Conservation (phyloP, 2,113 vertebrate genomes). For the Chaetorhynchus papuensis region DNA sequence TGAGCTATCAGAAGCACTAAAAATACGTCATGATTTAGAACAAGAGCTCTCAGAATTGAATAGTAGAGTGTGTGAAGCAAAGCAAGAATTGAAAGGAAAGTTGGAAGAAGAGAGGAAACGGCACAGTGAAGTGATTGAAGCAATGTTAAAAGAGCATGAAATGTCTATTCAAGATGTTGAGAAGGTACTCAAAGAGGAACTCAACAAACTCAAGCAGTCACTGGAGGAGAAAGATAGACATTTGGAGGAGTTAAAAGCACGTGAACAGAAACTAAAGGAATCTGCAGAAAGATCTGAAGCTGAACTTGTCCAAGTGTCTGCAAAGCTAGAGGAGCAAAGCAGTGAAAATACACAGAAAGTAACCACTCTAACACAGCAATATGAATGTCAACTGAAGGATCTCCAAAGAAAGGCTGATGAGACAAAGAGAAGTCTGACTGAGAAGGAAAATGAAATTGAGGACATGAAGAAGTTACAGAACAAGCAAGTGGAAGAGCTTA, state of each 20-base stretch:
- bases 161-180: constrained; percentile 73
- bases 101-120: constrained; percentile 74
- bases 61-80: constrained; percentile 47
- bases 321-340: constrained; percentile 71
- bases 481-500: constrained; percentile 76
- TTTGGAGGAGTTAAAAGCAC: constrained; percentile 67
- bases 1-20: constrained; percentile 81
- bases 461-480: constrained; percentile 67
- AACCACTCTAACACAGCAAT: constrained; percentile 61
- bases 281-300: constrained; percentile 66
- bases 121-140: constrained; percentile 74
- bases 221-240: constrained; percentile 81
- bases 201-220: constrained; percentile 77
- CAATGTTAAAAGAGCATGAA: constrained; percentile 76
- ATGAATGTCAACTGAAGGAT: constrained; percentile 68
- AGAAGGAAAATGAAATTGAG: constrained; percentile 75
- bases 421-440: constrained; percentile 64
- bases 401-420: constrained; percentile 68
- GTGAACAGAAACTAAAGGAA: constrained; percentile 70
- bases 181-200: constrained; percentile 81
- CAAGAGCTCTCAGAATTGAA: constrained; percentile 71
- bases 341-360: constrained; percentile 71
- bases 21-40: constrained; percentile 75
- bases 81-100: constrained; percentile 70
- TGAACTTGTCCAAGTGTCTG: constrained; percentile 57